A percentile compares a stretch with the other conserved stretches of the same genome.
These are phyloP conservation scores for Trissolcus basalis DNA, from an alignment of 1,140 invertebrate species.

Conservation along the genomic window DNA sequence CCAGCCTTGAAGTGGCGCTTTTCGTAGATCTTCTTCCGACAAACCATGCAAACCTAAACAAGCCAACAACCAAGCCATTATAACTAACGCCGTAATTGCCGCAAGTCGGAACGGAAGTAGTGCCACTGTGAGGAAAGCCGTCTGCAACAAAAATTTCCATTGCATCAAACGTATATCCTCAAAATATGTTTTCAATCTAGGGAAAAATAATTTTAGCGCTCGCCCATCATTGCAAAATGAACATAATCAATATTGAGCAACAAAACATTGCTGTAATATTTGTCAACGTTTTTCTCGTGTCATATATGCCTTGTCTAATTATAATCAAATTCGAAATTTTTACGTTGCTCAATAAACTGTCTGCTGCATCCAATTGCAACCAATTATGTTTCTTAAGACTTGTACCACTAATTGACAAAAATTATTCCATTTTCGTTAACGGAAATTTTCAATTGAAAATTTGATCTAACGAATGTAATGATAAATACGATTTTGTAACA, in stretches of 20 bases:
- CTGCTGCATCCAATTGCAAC: slow-evolving; percentile 1
- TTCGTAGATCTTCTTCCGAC: slow-evolving; percentile 84
- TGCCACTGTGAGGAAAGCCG: slow-evolving; percentile 86
- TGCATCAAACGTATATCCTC: no score
- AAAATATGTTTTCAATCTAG: no score
- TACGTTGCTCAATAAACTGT: slow-evolving; percentile 5
- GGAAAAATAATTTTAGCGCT: no score
- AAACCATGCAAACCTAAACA: slow-evolving; percentile 86
- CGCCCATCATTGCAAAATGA: no score
- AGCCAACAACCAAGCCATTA: slow-evolving; percentile 88
- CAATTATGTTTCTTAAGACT: slow-evolving; percentile 8
- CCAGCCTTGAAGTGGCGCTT: slow-evolving; percentile 87
- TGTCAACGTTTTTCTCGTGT: slow-evolving; percentile 10
- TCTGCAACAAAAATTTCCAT: slow-evolving; percentile 76
- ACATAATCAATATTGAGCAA: slow-evolving; percentile 16
- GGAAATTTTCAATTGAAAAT: neutral
- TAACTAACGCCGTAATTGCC: slow-evolving; percentile 83
- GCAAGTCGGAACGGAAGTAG: slow-evolving; percentile 86
- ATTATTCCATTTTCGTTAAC: neutral
- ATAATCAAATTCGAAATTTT: slow-evolving; percentile 1
- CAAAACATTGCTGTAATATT: neutral
- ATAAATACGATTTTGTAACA: neutral
- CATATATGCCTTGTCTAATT: slow-evolving; percentile 14
- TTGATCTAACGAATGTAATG: neutral
- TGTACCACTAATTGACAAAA: neutral